A percentile compares a stretch with the other conserved stretches of the same genome.
phyloP scores from a whole-genome alignment of 1,140 invertebrate genomes.

The Sminthurinus signatus region DNA sequence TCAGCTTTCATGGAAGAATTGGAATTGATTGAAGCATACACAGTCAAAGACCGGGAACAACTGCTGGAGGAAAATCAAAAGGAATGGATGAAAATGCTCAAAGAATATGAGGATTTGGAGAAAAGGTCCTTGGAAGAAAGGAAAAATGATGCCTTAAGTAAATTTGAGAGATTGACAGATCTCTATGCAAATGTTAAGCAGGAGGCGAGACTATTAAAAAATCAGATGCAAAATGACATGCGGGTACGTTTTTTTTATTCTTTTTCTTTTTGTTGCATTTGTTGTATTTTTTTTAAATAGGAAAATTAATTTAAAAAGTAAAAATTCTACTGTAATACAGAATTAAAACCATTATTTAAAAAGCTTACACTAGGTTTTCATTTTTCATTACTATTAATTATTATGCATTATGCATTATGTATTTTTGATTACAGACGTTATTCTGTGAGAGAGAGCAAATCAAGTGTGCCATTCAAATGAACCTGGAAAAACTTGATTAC shows the following conservation, averaged over 20 bases:
- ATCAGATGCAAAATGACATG: conserved; percentile 32
- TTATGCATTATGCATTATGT: neutral
- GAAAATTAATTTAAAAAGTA: neutral
- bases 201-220: conserved; percentile 19
- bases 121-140: conserved; percentile 19
- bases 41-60: conserved; percentile 22
- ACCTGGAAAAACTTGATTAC: conserved; percentile 39
- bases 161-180: conserved; percentile 28
- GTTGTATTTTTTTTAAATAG: neutral
- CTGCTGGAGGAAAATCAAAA: conserved; percentile 34
- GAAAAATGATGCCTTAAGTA: conserved; percentile 23
- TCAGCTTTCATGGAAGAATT: conserved; percentile 34
- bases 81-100: conserved; percentile 31
- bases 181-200: conserved; percentile 21
- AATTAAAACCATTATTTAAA: neutral
- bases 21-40: conserved; percentile 35
- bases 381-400: neutral
- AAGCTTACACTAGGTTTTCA: neutral
- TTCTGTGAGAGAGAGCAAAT: conserved; percentile 32
- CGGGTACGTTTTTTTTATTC: conserved; percentile 17
- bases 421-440: conserved; percentile 18
- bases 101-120: conserved; percentile 27
- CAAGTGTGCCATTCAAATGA: conserved; percentile 31
- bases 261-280: neutral
- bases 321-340: no score